Evolutionary conservation across 2,113 vertebrate genomes (phyloP).

Genomic region (Salvelinus alpinus): DNA sequence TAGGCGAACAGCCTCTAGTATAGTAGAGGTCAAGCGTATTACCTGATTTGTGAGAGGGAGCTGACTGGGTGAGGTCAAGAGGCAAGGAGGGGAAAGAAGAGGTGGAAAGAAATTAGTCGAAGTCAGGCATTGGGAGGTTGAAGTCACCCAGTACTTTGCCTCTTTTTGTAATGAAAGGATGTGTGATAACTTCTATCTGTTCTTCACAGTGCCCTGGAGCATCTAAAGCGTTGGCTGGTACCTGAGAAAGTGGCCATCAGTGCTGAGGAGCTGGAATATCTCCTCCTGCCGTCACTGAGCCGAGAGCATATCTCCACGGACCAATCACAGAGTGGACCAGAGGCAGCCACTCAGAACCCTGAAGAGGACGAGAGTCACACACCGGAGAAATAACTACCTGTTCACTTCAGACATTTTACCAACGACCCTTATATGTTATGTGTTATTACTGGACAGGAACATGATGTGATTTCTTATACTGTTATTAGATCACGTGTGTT

Average conservation of each 20-base stretch:
- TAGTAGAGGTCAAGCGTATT: no score
- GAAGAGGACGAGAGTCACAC: constrained; percentile 62
- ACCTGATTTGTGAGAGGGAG: no score
- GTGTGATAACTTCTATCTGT: constrained; percentile 7
- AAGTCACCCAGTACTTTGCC: no score
- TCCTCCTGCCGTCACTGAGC: constrained; percentile 81
- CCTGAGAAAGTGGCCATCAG: constrained; percentile 95
- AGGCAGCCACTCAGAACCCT: constrained; percentile 22
- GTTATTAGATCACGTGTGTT: background rate
- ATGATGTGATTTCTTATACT: constrained; percentile 17
- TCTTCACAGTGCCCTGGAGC: constrained; percentile 85
- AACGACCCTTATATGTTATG: background rate
- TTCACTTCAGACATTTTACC: background rate
- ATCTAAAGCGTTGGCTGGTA: constrained; percentile 93
- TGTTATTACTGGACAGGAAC: constrained; percentile 6
- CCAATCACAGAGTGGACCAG: constrained; percentile 41
- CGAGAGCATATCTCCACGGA: constrained; percentile 29
- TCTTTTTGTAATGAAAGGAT: background rate
- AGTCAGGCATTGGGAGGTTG: no score
- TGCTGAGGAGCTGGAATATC: constrained; percentile 89
- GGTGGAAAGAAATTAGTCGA: no score
- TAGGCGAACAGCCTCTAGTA: no score
- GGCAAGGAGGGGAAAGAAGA: no score
- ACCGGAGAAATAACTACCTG: constrained; percentile 71
- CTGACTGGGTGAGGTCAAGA: no score